Base-by-base conservation (phyloP, 2,888 invertebrate genomes). In the Parnassius orleans region DNA sequence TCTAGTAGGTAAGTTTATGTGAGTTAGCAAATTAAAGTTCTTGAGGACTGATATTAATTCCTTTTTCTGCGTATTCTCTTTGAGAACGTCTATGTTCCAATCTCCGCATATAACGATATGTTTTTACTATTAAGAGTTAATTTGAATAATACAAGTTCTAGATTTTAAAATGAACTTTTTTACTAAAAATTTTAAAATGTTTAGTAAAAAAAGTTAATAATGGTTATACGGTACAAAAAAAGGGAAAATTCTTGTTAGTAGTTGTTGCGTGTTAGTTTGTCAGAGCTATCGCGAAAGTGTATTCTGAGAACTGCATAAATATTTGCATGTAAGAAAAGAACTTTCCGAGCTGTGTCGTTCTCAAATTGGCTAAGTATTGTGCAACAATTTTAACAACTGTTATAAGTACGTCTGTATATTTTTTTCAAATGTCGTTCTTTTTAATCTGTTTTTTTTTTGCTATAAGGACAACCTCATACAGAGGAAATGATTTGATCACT, bases 291-390 rank as follows among this genome's bases (percentile, higher is more conserved):
- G 71, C 65, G 69, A 75, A 33, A 74, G 72, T 69, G 72, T 74
- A 69, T 77, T 76, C 74, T 69, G 67, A 61, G 77, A 79, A 80
- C 67, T 66, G 65, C 69, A 72, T 69, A 71, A 77, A 72, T 72
- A 76, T 75, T 83, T 78, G 74, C 65, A 60, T 70, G 78, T 74
- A 78, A 57, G 65, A 58, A 64, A 65, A 65, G 53, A 71, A 72
- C 66, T 73, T 71, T 71, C 68, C 48, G 65, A 67, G 69, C 66
- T 67, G 68, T 70, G 69, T 72, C 68, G 65, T 68, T 66, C 67
- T 68, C 62, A 72, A 72, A 68, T 71, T 71, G 69, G 68, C 63
- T 57, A 64, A 61, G 66, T 65, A 68, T 67, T 66, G 48, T 66
- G 63, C 68, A 66, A 61, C 61, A 57, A 65, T 59, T 59, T 47